These are phyloP conservation scores for Zygothrica quintamaculata DNA, from an alignment of 2,888 invertebrate species.

Conservation along the genomic window DNA sequence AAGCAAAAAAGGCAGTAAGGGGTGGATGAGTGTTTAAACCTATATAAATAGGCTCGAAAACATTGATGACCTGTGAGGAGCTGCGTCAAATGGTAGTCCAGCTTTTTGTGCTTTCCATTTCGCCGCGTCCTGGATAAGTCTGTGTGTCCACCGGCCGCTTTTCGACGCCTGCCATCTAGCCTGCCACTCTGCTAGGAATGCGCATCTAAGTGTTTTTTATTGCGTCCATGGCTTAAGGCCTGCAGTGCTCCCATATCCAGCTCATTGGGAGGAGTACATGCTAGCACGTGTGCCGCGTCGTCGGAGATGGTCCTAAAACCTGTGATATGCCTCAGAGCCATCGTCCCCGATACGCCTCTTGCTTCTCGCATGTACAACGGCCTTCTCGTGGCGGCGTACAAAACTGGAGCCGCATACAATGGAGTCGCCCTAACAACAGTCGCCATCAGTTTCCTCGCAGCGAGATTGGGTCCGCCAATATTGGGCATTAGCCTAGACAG, in stretches of 20 bases:
- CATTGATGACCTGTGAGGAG: neutral
- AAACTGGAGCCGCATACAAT: neutral
- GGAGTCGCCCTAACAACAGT: neutral
- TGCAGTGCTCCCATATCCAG: neutral
- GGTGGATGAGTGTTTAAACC: neutral
- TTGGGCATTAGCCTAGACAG: conserved; percentile 5
- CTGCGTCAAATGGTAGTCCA: neutral
- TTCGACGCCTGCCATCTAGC: neutral
- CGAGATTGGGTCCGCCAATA: neutral
- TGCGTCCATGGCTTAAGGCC: neutral
- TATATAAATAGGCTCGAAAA: neutral
- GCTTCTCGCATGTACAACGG: neutral
- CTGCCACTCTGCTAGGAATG: neutral
- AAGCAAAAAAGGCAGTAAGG: neutral
- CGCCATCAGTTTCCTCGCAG: neutral
- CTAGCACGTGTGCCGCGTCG: neutral
- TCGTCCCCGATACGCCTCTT: neutral
- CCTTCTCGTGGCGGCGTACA: neutral
- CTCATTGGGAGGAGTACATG: neutral
- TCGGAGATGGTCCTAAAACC: conserved; percentile 1
- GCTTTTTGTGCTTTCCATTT: too few species aligned
- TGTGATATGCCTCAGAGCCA: neutral
- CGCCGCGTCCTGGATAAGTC: neutral
- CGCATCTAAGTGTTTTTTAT: neutral
- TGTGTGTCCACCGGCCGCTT: neutral